Base-by-base conservation (phyloP, 92 coral and sea anemone species). In the Parazoanthus darwini region DNA sequence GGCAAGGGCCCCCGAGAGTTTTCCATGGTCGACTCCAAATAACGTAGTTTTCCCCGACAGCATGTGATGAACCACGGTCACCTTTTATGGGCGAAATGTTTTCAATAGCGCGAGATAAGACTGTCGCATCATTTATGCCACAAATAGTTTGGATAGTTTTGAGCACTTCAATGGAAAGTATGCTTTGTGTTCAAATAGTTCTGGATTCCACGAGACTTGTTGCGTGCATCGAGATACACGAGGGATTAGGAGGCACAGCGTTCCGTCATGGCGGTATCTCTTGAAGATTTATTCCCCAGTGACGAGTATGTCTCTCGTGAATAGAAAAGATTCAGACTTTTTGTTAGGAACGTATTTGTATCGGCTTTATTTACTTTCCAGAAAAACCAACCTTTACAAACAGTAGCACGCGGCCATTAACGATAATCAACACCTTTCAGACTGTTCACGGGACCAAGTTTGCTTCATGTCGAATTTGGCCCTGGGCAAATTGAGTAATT, bases 281-380 rank as follows among this genome's bases (percentile, higher is more conserved):
- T 78, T 80, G 54, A 46, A 15, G 29, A 23, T 50, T 25, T 63
- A 78, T 86, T 86, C 89, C 82, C 83, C 58, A 25, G 74, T 35
- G 83, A 88, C 74, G 81, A 81, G 5, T 15, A 15, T 80, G 74
- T 63, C 88, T 48, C 65, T 73, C 3, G 50, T 65, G 88, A 89
- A 92, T 81, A 86, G 88, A 80, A 43, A 85, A 58, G 42, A 89
- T 80, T 91, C 88, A 86, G 71, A 77, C 89, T 78, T 91, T 88
- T 89, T 89, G 90, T 89, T 74, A 72, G 66, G 77, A 82, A 43
- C 39, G 38, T 37, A 11, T 82, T 81, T 82, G 50, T 59, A 81
- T 63, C 74, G 74, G 48, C 85, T 81, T 39, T 84, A 22, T 84
- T 72, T 84, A 84, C 75, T n/a, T 84, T 46, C 15, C 33, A 44